Evolutionary conservation across 2,888 invertebrate species (phyloP).

Genomic region (Therioaphis trifolii): DNA sequence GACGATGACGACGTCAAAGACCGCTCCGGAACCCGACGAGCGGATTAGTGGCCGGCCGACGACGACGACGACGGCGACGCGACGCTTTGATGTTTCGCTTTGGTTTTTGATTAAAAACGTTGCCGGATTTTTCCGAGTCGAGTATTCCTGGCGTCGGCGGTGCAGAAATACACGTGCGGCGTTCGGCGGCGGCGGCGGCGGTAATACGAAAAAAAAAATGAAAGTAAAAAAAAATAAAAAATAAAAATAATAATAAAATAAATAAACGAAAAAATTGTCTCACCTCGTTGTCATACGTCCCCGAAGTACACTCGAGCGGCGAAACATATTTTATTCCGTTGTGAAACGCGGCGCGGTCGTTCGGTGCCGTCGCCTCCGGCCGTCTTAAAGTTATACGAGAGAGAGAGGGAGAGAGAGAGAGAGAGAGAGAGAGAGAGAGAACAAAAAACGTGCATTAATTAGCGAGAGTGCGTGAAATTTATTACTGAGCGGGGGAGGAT

Average conservation of each 20-base stretch:
- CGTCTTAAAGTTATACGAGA: slow-evolving; percentile 22
- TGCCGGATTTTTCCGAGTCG: slow-evolving; percentile 2
- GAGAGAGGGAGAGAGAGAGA: no score
- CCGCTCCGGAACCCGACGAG: slow-evolving; percentile 25
- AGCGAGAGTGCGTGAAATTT: slow-evolving; percentile 26
- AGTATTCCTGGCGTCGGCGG: no score
- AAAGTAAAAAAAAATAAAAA: no score
- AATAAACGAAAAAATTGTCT: slow-evolving; percentile 32
- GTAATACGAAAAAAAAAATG: background rate
- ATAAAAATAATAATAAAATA: no score
- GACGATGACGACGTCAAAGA: slow-evolving; percentile 11
- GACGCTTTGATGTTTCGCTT: slow-evolving; percentile 15
- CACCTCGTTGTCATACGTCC: slow-evolving; percentile 14
- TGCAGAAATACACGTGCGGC: background rate
- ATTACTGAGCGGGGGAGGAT: background rate
- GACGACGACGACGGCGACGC: background rate
- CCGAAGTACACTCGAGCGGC: slow-evolving; percentile 48
- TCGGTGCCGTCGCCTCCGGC: slow-evolving; percentile 22
- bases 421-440: slow-evolving; percentile 13
- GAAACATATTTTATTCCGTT: slow-evolving; percentile 53
- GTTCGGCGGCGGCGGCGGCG: no score
- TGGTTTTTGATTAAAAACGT: slow-evolving; percentile 2
- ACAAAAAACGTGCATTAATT: slow-evolving; percentile 21
- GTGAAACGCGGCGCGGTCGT: slow-evolving; percentile 31
- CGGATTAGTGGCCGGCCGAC: slow-evolving; percentile 29